Conservation (phyloP, 1,140 invertebrate species). For the Acyrthosiphon pisum region DNA sequence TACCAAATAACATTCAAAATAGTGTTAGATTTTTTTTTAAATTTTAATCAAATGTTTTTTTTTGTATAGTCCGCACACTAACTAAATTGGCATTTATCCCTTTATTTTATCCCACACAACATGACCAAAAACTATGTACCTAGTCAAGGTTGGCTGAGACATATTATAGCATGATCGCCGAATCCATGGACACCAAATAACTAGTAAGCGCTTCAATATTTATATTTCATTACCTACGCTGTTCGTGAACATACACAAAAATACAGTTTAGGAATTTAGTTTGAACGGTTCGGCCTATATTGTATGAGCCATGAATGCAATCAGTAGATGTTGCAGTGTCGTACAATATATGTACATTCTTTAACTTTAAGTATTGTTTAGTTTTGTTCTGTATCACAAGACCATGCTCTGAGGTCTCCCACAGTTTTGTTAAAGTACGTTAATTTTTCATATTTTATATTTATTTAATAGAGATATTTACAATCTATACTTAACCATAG, state of each 20-base stretch:
- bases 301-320: not conserved
- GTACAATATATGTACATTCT: not conserved
- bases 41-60: not conserved
- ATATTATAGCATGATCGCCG: not conserved
- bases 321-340: not conserved
- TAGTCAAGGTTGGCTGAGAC: not conserved
- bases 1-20: conserved; percentile 16
- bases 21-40: not conserved
- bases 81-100: conserved; percentile 2
- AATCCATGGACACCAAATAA: not conserved
- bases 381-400: not conserved
- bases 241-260: not conserved
- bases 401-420: not conserved
- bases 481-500: too few relatives aligned
- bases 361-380: not conserved
- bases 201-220: not conserved
- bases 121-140: not conserved
- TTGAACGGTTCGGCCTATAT: not conserved
- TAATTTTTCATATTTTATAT: not conserved
- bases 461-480: too few relatives aligned
- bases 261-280: not conserved
- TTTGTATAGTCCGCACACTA: not conserved
- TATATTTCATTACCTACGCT: not conserved
- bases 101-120: not conserved
- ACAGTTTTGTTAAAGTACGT: not conserved